These are phyloP conservation scores for Idaea aversata DNA, from an alignment of 2,888 invertebrate genomes.

Conservation along the genomic window DNA sequence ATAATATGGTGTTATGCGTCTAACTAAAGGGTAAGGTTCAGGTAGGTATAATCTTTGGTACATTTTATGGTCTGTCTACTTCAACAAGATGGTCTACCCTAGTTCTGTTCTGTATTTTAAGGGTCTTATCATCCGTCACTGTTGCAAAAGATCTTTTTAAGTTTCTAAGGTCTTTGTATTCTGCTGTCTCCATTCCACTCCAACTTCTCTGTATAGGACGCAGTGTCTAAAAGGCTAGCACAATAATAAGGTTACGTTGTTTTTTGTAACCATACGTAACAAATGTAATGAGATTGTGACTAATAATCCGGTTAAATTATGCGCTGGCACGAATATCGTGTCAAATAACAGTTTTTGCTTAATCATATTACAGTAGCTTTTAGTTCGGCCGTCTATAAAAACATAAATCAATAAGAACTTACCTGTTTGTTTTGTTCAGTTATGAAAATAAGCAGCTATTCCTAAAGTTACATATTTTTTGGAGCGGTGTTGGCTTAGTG, in stretches of 20 bases:
- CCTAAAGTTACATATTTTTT: too few species aligned
- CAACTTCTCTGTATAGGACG: not conserved
- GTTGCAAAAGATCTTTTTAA: too few species aligned
- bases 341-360: conserved; percentile 29
- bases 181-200: not conserved
- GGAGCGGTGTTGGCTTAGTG: too few species aligned
- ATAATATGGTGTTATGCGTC: too few species aligned
- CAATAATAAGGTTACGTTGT: not conserved
- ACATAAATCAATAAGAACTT: not conserved
- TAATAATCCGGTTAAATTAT: conserved; percentile 47
- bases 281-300: conserved; percentile 41
- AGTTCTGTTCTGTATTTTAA: too few species aligned
- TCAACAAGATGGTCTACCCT: too few species aligned
- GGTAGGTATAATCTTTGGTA: too few species aligned
- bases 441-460: too few species aligned
- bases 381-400: not conserved
- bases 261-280: conserved; percentile 31
- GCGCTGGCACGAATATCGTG: conserved; percentile 49
- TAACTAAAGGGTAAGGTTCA: too few species aligned
- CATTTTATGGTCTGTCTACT: too few species aligned
- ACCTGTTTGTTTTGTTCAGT: not conserved
- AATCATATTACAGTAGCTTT: conserved; percentile 8
- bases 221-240: not conserved
- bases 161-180: too few species aligned
- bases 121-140: too few species aligned